Base-by-base conservation (phyloP, 1,140 invertebrate genomes). In the Dendroctonus valens region DNA sequence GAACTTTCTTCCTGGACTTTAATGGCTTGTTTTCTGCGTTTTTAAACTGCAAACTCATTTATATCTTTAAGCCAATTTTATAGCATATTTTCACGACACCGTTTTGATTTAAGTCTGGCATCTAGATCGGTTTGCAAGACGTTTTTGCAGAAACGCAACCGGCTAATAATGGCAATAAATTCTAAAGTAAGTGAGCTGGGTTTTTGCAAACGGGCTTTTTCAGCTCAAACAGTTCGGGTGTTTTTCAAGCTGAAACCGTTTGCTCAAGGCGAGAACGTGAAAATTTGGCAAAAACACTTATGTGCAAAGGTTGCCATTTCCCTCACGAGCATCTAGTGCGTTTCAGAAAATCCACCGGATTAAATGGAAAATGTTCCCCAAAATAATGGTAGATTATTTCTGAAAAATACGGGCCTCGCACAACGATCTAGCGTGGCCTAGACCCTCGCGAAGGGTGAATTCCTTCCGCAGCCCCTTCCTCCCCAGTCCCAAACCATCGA, bases 361-460 rank as follows among this genome's bases (percentile, higher is more conserved):
- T 26, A 26, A 26, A 26, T 26, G 26, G 26, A 48, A 48, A 12
- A 48, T 48, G n/a, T 52, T 9, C 5, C 4, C 26, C 26, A 38
- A 59, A 59, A 59, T 26, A 9, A 9, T 26, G 37, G 57, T 42
- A 44, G 5, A 12, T n/a, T n/a, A 37, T 55, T 55, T 39, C 7
- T 12, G 26, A 57, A 57, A n/a, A 39, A 39, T 57, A 12, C 38
- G 54, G 50, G 11, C 11, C 14, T 59, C 54, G 14, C 37, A 59
- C 42, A 59, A 38, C 42, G 42, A 48, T 14, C 41, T 46, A 59
- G 15, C 57, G 15, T 59, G 57, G 12, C 57, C 57, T 59, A 59
- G 57, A 59, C 57, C 57, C 42, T 48, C 12, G 14, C 14, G 41
- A 46, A 59, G 57, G 57, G 57, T 48, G 57, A 59, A 59, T 57